These are phyloP conservation scores for Heterodera schachtii DNA, from an alignment of 1,140 invertebrate species.

Conservation along the genomic window DNA sequence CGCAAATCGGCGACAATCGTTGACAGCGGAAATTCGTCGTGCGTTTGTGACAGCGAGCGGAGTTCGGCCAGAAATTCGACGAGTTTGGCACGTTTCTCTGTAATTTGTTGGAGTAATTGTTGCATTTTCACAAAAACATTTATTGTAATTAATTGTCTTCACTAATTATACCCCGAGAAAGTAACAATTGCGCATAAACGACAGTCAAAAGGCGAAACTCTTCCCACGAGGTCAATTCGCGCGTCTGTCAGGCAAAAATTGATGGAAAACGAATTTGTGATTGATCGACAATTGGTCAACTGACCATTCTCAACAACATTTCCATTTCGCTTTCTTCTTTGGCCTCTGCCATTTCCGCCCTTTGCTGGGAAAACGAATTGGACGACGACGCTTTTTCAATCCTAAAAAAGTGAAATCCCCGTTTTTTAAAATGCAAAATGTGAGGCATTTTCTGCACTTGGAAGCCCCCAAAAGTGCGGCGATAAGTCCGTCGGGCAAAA, in stretches of 20 bases:
- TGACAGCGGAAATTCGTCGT: background rate
- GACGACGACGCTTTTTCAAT: constrained; percentile 3
- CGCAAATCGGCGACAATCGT: background rate
- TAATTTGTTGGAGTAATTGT: background rate
- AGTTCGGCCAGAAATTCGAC: background rate
- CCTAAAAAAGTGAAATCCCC: background rate
- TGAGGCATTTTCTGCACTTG: background rate
- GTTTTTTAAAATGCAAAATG: background rate
- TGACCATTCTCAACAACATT: constrained; percentile 15
- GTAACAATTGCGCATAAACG: constrained; percentile 9
- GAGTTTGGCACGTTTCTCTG: background rate
- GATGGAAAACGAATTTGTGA: background rate
- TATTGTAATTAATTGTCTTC: no score
- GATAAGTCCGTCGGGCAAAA: constrained; percentile 20
- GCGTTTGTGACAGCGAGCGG: background rate
- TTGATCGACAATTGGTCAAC: background rate
- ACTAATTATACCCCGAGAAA: background rate
- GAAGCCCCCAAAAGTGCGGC: constrained; percentile 3
- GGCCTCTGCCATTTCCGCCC: constrained; percentile 12
- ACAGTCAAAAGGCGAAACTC: constrained; percentile 12
- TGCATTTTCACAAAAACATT: no score
- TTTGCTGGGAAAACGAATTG: background rate
- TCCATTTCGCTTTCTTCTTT: constrained; percentile 26
- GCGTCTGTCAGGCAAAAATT: constrained; percentile 9
- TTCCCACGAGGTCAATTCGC: constrained; percentile 23